Percentiles rank a stretch among this genome's conserved stretches.
Conservation (phyloP, 2,113 vertebrate genomes). For the Baryphthengus martii region DNA sequence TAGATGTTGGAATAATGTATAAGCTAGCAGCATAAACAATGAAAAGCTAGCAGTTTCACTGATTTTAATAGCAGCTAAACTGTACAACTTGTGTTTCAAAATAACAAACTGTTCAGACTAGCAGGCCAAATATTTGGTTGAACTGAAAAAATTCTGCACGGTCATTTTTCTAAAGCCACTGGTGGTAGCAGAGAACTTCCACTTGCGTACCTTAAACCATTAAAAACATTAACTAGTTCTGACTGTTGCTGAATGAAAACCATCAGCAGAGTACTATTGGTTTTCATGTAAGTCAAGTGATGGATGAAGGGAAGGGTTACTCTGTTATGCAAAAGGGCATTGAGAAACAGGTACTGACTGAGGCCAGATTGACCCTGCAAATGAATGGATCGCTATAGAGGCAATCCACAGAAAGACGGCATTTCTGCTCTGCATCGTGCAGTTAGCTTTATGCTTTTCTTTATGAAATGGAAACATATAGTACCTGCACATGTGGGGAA, state of each 20-base stretch:
- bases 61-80: not conserved
- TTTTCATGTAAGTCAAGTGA: not conserved
- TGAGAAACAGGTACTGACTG: not conserved
- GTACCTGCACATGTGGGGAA: not conserved
- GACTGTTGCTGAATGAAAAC: not conserved
- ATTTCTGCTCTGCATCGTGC: too few species aligned
- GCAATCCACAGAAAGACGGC: not conserved
- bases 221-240: not conserved
- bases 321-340: not conserved
- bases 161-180: not conserved
- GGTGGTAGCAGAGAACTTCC: not conserved
- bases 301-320: not conserved
- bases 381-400: not conserved
- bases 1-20: not conserved
- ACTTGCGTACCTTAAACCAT: not conserved
- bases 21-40: not conserved
- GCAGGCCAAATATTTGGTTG: not conserved
- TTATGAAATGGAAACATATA: not conserved
- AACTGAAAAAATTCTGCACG: not conserved
- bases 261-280: not conserved
- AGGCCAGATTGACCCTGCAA: not conserved
- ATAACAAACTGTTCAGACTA: not conserved
- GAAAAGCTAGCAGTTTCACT: not conserved
- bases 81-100: not conserved
- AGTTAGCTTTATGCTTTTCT: not conserved